These are phyloP conservation scores for Rhogogaster chlorosoma DNA, from an alignment of 2,888 invertebrate genomes.

Conservation along the genomic window DNA sequence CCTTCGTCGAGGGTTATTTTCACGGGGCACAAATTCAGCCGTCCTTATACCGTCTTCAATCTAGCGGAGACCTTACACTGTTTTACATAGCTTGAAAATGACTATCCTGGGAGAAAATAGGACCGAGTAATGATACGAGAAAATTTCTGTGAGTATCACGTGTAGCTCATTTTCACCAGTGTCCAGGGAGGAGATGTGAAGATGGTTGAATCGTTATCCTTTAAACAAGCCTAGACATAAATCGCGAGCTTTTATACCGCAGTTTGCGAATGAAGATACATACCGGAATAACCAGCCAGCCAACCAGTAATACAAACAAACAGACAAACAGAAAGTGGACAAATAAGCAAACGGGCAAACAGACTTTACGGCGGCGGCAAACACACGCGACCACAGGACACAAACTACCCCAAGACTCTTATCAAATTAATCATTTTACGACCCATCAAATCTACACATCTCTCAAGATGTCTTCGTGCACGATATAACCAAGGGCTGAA, in stretches of 20 bases:
- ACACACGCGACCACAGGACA: slow-evolving; percentile 52
- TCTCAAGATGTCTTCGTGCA: not conserved
- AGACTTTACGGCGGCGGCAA: slow-evolving; percentile 65
- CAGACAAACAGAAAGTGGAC: slow-evolving; percentile 50
- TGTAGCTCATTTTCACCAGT: not conserved
- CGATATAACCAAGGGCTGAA: not conserved
- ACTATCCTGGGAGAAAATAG: not conserved
- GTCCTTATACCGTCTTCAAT: slow-evolving; percentile 17
- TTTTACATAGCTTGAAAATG: slow-evolving; percentile 19
- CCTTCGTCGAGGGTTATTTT: slow-evolving; percentile 38
- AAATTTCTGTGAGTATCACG: not conserved
- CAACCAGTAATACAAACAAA: slow-evolving; percentile 43
- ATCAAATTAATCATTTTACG: slow-evolving; percentile 70
- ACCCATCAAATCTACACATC: slow-evolving; percentile 53
- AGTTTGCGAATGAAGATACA: not conserved
- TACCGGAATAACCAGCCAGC: not conserved
- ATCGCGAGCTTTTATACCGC: not conserved
- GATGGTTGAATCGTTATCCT: not conserved
- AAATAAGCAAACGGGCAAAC: slow-evolving; percentile 61
- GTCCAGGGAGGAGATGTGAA: not conserved
- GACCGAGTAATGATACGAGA: not conserved
- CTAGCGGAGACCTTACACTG: not conserved
- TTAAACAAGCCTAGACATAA: not conserved
- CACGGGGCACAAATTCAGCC: slow-evolving; percentile 28
- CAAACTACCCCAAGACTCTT: slow-evolving; percentile 56